Conservation (phyloP, 2,113 vertebrate genomes). For the Oceanodroma tethys region DNA sequence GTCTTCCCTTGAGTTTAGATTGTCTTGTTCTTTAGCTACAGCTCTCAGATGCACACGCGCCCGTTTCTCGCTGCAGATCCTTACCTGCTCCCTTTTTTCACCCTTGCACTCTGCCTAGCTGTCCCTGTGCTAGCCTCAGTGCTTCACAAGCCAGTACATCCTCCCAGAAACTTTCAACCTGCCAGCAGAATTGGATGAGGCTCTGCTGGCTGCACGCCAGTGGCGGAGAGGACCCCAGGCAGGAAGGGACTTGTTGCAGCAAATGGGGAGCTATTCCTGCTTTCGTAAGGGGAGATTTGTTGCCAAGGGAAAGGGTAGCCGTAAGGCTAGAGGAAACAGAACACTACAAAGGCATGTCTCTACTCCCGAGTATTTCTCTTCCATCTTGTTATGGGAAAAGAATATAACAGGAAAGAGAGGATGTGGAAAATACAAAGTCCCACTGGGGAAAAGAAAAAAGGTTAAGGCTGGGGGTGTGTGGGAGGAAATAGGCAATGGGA, state of each 20-base stretch:
- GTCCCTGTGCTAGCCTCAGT: fast-evolving
- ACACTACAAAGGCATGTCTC: not conserved
- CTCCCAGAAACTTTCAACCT: not conserved
- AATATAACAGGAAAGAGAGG: constrained; percentile 2
- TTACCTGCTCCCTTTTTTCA: not conserved
- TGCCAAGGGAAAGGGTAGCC: not conserved
- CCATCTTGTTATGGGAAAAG: not conserved
- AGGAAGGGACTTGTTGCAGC: not conserved
- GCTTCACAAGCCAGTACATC: not conserved
- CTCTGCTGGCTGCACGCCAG: not conserved
- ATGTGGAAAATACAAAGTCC: not conserved
- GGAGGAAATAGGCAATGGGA: not conserved
- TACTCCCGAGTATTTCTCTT: not conserved
- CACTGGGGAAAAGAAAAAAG: not conserved
- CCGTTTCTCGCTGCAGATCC: not conserved
- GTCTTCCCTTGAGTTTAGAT: not conserved
- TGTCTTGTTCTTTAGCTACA: too few species aligned
- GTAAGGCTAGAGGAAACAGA: not conserved
- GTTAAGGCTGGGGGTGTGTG: not conserved
- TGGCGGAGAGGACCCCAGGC: not conserved
- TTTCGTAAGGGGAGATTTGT: fast-evolving
- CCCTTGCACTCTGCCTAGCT: not conserved
- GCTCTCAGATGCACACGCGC: fast-evolving
- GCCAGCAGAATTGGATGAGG: not conserved
- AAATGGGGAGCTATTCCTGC: not conserved